Evolutionary conservation across 2,797 vertebrate species (phyloP).

Genomic region (Alca torda): DNA sequence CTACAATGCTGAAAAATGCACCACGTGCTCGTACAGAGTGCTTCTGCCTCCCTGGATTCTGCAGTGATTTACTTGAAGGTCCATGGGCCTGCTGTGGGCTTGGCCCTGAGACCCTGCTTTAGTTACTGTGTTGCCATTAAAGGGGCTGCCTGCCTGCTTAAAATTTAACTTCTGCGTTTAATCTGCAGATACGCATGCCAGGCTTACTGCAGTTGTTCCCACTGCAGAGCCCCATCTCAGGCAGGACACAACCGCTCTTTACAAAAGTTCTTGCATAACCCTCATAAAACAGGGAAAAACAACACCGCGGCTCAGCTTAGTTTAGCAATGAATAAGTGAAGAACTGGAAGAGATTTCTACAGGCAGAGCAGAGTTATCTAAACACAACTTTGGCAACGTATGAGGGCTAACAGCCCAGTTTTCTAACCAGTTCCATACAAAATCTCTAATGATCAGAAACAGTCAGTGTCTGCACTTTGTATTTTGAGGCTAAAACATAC

Average conservation of each 20-base stretch:
- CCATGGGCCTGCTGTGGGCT: not conserved
- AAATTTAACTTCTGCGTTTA: not conserved
- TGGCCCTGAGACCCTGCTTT: not conserved
- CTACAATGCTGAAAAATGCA: not conserved
- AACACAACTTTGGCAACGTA: not conserved
- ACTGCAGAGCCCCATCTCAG: not conserved
- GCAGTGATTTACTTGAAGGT: not conserved
- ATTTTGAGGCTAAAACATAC: not conserved
- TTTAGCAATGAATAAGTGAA: not conserved
- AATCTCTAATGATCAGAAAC: not conserved
- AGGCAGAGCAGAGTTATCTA: not conserved
- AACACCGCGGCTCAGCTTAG: not conserved
- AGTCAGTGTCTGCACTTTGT: not conserved
- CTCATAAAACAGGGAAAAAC: not conserved
- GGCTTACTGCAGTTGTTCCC: not conserved
- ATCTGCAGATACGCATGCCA: not conserved
- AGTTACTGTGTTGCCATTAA: not conserved
- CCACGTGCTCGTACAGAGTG: fast-evolving
- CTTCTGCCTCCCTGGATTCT: not conserved
- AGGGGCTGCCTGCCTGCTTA: not conserved
- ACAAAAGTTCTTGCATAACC: not conserved
- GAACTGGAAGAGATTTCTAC: constrained; percentile 13
- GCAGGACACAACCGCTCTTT: not conserved
- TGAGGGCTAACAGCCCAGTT: not conserved
- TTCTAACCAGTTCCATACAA: constrained; percentile 22